These are phyloP conservation scores for Halcyon chelicuti DNA, from an alignment of 2,797 vertebrate genomes.

Conservation along the genomic window DNA sequence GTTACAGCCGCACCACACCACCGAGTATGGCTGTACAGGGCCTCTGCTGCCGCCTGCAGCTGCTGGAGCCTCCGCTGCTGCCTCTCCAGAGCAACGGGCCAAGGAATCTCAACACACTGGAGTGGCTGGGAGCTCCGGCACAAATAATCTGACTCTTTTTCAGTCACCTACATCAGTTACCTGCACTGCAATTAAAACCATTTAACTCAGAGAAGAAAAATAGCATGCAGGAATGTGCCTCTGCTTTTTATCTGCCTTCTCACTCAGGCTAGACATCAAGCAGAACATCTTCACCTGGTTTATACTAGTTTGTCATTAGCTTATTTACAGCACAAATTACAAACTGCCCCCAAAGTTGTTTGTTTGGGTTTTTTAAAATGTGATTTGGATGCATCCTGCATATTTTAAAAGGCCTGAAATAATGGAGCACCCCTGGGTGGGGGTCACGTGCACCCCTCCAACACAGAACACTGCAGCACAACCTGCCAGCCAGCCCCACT, in stretches of 20 bases:
- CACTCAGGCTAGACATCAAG: not conserved
- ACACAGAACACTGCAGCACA: fast-evolving
- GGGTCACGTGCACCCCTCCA: not conserved
- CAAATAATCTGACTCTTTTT: not conserved
- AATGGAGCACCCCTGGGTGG: not conserved
- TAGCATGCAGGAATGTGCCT: not conserved
- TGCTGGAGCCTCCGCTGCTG: not conserved
- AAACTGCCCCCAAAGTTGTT: not conserved
- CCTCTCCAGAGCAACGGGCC: fast-evolving
- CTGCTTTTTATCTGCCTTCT: not conserved
- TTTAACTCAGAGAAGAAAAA: not conserved
- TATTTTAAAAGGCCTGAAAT: not conserved
- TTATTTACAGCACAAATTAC: not conserved
- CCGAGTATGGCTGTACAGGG: fast-evolving
- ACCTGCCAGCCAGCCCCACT: fast-evolving
- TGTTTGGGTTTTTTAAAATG: not conserved
- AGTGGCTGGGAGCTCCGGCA: not conserved
- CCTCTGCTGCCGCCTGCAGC: slow-evolving; percentile 27
- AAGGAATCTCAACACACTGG: fast-evolving
- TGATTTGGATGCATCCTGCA: not conserved
- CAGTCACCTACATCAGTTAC: not conserved
- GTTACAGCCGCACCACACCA: fast-evolving
- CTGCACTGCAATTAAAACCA: not conserved
- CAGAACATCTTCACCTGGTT: not conserved
- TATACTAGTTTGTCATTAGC: not conserved